phyloP scores from a whole-genome alignment of 2,113 vertebrate species.

The Zingel zingel region DNA sequence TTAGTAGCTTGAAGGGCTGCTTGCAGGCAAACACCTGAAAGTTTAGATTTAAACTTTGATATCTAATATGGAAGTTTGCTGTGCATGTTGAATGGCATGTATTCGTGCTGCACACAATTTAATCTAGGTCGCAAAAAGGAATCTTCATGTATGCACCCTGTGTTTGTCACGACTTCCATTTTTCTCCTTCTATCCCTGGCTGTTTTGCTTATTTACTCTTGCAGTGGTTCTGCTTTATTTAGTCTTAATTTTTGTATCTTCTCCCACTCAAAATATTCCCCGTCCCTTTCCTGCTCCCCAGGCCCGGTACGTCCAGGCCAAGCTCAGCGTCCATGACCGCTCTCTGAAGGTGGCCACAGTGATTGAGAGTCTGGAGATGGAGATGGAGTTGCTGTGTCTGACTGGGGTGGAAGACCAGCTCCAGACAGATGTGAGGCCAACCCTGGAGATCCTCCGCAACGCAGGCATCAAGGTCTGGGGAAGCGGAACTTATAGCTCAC shows the following conservation, averaged over 20 bases:
- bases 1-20: background rate
- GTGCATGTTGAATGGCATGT: background rate
- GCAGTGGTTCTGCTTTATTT: constrained; percentile 10
- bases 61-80: background rate
- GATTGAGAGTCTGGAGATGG: constrained; percentile 98
- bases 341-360: constrained; percentile 97
- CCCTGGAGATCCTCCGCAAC: constrained; percentile 95
- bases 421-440: constrained; percentile 94
- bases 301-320: constrained; percentile 96
- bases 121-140: background rate
- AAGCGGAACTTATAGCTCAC: background rate
- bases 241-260: background rate
- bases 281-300: constrained; percentile 57
- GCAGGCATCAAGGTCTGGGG: constrained; percentile 94
- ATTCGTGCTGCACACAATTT: background rate
- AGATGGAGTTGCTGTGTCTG: constrained; percentile 97
- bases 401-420: constrained; percentile 97
- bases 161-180: constrained; percentile 10
- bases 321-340: constrained; percentile 96
- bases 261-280: background rate
- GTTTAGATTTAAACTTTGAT: background rate
- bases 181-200: background rate
- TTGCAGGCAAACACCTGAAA: constrained; percentile 12
- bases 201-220: background rate
- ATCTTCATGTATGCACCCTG: background rate